Evolutionary conservation across 1,140 invertebrate species (phyloP).

Genomic region (Neodiprion lecontei): DNA sequence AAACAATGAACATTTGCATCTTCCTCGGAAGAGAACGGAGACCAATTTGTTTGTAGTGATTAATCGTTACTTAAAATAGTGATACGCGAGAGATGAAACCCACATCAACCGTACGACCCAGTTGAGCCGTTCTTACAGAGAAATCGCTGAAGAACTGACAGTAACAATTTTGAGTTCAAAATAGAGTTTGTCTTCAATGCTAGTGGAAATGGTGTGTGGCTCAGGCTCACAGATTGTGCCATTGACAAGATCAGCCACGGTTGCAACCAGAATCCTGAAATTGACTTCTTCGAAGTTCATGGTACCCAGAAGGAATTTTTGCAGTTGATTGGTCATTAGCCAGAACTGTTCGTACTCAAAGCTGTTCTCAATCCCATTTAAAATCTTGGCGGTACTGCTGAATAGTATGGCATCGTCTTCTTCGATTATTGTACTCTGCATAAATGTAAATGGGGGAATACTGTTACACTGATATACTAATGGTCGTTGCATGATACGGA

Average conservation of each 20-base stretch:
- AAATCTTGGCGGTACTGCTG: slow-evolving; percentile 68
- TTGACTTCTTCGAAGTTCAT: slow-evolving; percentile 43
- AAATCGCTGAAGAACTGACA: too few species aligned
- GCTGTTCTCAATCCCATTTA: slow-evolving; percentile 26
- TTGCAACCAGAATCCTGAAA: slow-evolving; percentile 39
- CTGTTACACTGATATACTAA: too few species aligned
- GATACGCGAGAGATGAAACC: too few species aligned
- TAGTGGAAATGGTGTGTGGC: not conserved
- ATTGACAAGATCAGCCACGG: not conserved
- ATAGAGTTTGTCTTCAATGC: not conserved
- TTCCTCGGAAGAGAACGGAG: too few species aligned
- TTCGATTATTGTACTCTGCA: slow-evolving; percentile 54
- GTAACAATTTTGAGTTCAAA: not conserved
- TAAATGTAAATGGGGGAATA: not conserved
- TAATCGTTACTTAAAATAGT: too few species aligned
- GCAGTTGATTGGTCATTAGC: slow-evolving; percentile 66
- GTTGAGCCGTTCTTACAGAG: too few species aligned
- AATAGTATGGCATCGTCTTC: slow-evolving; percentile 66
- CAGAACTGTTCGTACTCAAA: slow-evolving; percentile 64
- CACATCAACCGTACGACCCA: too few species aligned
- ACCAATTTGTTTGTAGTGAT: too few species aligned
- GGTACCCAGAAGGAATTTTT: slow-evolving; percentile 33
- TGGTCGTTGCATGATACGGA: too few species aligned
- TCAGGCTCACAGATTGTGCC: not conserved
- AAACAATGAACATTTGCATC: too few species aligned